These are phyloP conservation scores for Microtus pennsylvanicus DNA, from an alignment of 2,113 vertebrate genomes.

Conservation along the genomic window DNA sequence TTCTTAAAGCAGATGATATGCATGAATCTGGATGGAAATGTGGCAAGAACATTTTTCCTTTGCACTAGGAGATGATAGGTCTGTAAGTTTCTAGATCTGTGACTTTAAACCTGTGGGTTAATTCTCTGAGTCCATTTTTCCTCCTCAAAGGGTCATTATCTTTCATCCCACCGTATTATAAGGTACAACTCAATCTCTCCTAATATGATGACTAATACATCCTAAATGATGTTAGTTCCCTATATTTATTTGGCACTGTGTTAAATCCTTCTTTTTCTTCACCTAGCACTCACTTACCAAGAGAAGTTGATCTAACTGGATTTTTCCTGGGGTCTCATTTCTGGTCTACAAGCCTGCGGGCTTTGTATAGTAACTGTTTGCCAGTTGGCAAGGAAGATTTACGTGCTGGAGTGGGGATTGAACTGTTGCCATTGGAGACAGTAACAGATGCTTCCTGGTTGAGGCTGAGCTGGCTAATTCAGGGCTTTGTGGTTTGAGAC, in stretches of 20 bases:
- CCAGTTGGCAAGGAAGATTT: conserved; percentile 59
- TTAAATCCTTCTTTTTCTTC: background rate
- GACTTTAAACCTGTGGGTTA: background rate
- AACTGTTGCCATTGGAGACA: conserved; percentile 81
- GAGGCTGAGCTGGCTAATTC: conserved; percentile 80
- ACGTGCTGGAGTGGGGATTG: conserved; percentile 64
- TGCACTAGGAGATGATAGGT: background rate
- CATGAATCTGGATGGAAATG: background rate
- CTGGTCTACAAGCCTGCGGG: background rate
- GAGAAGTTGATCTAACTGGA: background rate
- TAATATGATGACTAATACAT: background rate
- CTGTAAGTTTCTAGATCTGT: background rate
- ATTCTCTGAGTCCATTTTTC: background rate
- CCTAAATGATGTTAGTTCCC: background rate
- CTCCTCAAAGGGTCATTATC: background rate
- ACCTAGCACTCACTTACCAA: background rate
- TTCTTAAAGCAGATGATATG: background rate
- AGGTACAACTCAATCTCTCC: background rate
- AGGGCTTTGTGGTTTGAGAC: conserved; percentile 85
- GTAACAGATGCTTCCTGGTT: conserved; percentile 82
- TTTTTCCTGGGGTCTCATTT: background rate
- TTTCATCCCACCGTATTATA: fast-evolving
- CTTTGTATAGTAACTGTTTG: background rate
- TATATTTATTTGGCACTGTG: background rate
- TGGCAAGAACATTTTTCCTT: background rate